phyloP scores from a whole-genome alignment of 2,797 vertebrate genomes.

The Thaleichthys pacificus region DNA sequence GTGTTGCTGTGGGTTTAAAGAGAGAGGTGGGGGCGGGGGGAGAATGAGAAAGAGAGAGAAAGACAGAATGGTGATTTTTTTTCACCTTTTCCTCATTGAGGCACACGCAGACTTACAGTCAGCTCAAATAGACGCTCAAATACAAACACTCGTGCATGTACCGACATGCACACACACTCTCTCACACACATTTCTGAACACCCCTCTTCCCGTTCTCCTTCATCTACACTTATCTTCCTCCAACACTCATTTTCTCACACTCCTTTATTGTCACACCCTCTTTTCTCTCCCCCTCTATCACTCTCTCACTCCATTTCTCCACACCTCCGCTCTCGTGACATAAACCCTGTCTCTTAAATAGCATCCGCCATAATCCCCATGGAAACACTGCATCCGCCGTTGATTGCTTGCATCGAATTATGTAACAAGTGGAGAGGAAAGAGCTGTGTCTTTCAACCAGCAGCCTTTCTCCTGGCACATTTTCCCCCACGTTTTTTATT shows the following conservation, averaged over 20 bases:
- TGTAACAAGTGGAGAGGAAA: constrained; percentile 50
- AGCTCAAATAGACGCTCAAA: neutral
- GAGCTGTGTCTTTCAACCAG: neutral
- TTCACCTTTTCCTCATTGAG: constrained; percentile 30
- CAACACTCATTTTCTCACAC: constrained; percentile 71
- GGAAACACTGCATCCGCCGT: constrained; percentile 68
- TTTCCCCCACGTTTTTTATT: constrained; percentile 9
- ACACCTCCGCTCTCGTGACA: constrained; percentile 63
- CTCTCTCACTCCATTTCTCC: constrained; percentile 54
- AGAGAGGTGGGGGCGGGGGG: constrained; percentile 11
- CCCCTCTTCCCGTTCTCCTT: constrained; percentile 31
- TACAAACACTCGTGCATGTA: constrained; percentile 39
- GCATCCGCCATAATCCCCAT: constrained; percentile 70
- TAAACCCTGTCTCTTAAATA: constrained; percentile 74
- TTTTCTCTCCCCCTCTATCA: neutral
- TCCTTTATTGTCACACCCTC: constrained; percentile 49
- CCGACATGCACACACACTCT: neutral
- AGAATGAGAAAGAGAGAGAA: constrained; percentile 7
- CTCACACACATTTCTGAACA: constrained; percentile 40
- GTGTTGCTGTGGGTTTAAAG: constrained; percentile 61
- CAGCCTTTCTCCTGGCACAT: constrained; percentile 26
- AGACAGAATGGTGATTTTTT: neutral
- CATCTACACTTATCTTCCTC: constrained; percentile 59
- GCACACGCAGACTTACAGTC: constrained; percentile 33
- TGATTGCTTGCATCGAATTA: constrained; percentile 75